These are phyloP conservation scores for Gnathonemus echidnorhynchus DNA, from an alignment of 2,113 vertebrate genomes.

Conservation along the genomic window DNA sequence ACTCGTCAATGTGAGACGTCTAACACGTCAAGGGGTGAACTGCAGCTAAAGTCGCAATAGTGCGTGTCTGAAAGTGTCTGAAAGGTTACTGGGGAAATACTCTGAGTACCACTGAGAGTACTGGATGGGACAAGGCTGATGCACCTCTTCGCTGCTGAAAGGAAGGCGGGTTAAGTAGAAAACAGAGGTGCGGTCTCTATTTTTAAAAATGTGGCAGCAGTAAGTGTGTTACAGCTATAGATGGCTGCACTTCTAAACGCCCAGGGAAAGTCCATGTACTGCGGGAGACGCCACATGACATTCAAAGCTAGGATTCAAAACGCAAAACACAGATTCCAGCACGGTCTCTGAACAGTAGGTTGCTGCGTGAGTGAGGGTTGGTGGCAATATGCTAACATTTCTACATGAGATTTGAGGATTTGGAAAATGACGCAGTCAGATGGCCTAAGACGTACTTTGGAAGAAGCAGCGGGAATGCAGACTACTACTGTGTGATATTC, in stretches of 20 bases:
- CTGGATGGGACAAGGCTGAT: not conserved
- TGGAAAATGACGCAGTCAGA: not conserved
- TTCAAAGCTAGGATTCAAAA: not conserved
- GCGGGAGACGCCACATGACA: not conserved
- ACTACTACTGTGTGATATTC: no score
- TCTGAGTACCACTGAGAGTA: not conserved
- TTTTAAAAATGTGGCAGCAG: not conserved
- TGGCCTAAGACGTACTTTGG: not conserved
- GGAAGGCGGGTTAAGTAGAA: not conserved
- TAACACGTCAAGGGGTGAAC: not conserved
- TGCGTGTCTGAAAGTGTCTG: not conserved
- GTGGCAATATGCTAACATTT: not conserved
- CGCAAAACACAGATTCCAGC: not conserved
- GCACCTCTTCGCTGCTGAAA: not conserved
- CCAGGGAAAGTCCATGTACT: not conserved
- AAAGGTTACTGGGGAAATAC: not conserved
- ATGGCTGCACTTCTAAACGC: not conserved
- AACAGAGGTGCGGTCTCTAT: not conserved
- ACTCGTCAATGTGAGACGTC: not conserved
- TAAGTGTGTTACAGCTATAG: not conserved
- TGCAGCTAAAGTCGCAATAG: not conserved
- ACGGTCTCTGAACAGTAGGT: not conserved
- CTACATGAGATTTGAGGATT: not conserved
- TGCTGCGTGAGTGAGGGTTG: not conserved
- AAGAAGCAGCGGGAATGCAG: not conserved